These are phyloP conservation scores for Uloborus diversus DNA, from an alignment of 1,140 invertebrate genomes.

Conservation along the genomic window DNA sequence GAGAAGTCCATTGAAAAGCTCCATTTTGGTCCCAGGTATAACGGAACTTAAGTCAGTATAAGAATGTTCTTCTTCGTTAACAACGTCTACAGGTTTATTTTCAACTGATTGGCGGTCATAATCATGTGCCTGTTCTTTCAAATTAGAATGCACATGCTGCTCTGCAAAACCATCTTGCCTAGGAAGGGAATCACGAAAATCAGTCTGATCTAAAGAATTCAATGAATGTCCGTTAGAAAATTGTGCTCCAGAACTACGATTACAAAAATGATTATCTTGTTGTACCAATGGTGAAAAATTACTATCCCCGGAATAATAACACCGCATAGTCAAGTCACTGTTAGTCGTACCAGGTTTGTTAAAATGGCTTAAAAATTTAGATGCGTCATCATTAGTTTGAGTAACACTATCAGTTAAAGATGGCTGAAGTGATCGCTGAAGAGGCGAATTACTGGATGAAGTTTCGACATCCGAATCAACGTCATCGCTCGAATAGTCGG, in stretches of 20 bases:
- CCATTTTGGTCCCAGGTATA: conserved; percentile 61
- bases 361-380: conserved; percentile 48
- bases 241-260: background rate
- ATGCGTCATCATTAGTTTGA: conserved; percentile 15
- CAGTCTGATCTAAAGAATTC: conserved; percentile 6
- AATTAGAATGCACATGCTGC: conserved; percentile 17
- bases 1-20: conserved; percentile 63
- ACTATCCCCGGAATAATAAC: conserved; percentile 43
- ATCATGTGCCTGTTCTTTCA: conserved; percentile 10
- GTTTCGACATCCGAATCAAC: conserved; percentile 50
- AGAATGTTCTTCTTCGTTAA: conserved; percentile 56
- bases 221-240: conserved; percentile 19
- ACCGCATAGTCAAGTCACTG: conserved; percentile 33
- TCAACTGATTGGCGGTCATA: conserved; percentile 7
- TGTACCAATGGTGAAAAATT: conserved; percentile 24
- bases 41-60: conserved; percentile 60
- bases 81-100: background rate
- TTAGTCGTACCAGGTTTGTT: conserved; percentile 9
- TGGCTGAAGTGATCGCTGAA: background rate
- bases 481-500: conserved; percentile 64
- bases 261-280: conserved; percentile 36
- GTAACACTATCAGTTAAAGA: conserved; percentile 20
- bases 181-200: conserved; percentile 5
- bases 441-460: background rate
- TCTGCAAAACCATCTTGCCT: conserved; percentile 9